Evolutionary conservation across 37 sponge, comb jelly and placozoan species (phyloP), one percentile per base, ranked within the genome.

Genomic region (Tethya wilhelma): DNA sequence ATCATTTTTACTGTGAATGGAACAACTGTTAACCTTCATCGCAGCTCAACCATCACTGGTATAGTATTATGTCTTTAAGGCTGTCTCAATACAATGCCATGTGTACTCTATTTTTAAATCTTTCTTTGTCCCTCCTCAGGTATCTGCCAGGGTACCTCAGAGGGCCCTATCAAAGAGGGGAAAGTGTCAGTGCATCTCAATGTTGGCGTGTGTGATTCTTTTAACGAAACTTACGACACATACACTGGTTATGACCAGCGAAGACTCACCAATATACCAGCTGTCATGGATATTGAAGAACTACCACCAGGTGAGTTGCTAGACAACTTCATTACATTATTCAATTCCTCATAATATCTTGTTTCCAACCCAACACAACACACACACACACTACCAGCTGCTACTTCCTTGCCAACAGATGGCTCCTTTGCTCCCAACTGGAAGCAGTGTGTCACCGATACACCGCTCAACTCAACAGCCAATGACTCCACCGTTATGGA

Each of bases 201-300:
- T 30, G 79, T 89, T 29, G 89, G 84, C 3, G 17, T 1, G 44
- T 89, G 89, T 66, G 59, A 19, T 12, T 82, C 77, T 1, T 81
- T 77, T 56, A 89, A 83, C 36, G 79, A 73, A 32, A 79, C 84
- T 26, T 83, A 36, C 40, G 67, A 79, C 26, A 67, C 79, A 0
- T 78, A 42, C 84, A 89, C 89, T 32, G 89, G 89, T 1, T 72
- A 79, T 11, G 57, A 56, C 34, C n/a, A n/a, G n/a, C n/a, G n/a
- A n/a, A n/a, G n/a, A n/a, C n/a, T n/a, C n/a, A n/a, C n/a, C 22
- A 42, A 43, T 38, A 12, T 71, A 20, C 44, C 44, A 1, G 74
- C 81, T 39, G 68, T 44, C 49, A 44, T 88, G 45, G 49, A 44
- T 70, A 46, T 88, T 22, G 89, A 88, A 49, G 89, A 81, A 59